Base-by-base conservation (phyloP, 2,888 invertebrate species). In the Serripes groenlandicus region DNA sequence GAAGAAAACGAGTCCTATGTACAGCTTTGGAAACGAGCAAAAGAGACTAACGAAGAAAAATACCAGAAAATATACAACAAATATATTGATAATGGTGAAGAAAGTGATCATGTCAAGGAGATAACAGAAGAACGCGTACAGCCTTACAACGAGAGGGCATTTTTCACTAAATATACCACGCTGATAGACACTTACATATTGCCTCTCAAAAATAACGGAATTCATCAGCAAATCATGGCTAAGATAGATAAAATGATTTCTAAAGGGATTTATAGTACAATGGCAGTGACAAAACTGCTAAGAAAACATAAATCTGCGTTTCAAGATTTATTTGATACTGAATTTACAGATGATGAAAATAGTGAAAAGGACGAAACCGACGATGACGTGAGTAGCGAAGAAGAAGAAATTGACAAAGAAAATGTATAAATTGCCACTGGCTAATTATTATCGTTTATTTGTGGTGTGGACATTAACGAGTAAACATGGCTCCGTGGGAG, bases 71-170 rank as follows among this genome's bases (percentile, higher is more conserved):
- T 66, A 15, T 78, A 66, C 49, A 58, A 68, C 66, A 54, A 15
- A 58, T 72, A 32, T 11, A 68, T 37, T 3, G 42, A 66, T 18
- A 18, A 72, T 42, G 73, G 68, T 21, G 73, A 78, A 49, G 72
- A 73, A 4, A 72, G 56, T 68, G 78, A 68, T 9, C 42, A 34
- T 37, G 68, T 56, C 7, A 35, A 66, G 23, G 70, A 76, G 49
- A 60, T 76, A 58, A 34, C 76, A 11, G 76, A 70, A 60, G 76
- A 75, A 21, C n/a, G n/a, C n/a, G n/a, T n/a, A n/a, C n/a, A n/a
- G n/a, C n/a, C n/a, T n/a, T 52, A 64, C 54, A 34, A 66, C 26
- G 62, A 74, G 28, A 62, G 28, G 49, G 74, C 9, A 21, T 73
- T 73, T 74, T 75, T 75, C 54, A 42, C n/a, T 23, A 75, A 75